A percentile compares a stretch with the other conserved stretches of the same genome.
phyloP scores from a whole-genome alignment of 1,140 invertebrate genomes.

The Cecropterus lyciades region DNA sequence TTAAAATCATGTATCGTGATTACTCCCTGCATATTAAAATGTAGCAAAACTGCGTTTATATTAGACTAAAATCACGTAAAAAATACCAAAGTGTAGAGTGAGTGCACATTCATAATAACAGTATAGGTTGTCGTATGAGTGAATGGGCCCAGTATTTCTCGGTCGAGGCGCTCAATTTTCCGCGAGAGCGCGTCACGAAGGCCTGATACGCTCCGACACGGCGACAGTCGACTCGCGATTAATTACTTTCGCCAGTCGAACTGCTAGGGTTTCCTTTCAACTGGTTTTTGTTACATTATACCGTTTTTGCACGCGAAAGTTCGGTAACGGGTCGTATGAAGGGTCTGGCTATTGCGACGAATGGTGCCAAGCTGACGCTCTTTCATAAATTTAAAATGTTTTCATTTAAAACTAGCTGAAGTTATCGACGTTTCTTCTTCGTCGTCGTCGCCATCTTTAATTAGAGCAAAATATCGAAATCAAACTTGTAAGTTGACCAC shows the following conservation, averaged over 20 bases:
- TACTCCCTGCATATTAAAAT: too few relatives aligned
- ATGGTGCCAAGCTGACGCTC: constrained; percentile 27
- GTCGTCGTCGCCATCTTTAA: too few relatives aligned
- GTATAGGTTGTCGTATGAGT: constrained; percentile 24
- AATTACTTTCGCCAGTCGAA: constrained; percentile 75
- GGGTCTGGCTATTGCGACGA: constrained; percentile 36
- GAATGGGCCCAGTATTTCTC: constrained; percentile 29
- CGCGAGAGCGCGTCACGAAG: constrained; percentile 49
- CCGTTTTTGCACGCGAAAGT: constrained; percentile 67
- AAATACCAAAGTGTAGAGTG: background rate
- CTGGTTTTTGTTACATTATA: constrained; percentile 61
- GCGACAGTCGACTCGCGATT: constrained; percentile 70
- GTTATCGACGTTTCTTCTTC: too few relatives aligned
- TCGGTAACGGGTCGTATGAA: constrained; percentile 51
- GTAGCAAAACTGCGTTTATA: too few relatives aligned
- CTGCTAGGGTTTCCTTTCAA: constrained; percentile 70
- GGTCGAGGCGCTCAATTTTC: constrained; percentile 59
- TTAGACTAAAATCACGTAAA: too few relatives aligned
- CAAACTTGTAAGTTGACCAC: too few relatives aligned
- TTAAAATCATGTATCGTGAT: too few relatives aligned
- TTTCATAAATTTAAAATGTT: constrained; percentile 1
- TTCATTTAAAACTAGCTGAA: too few relatives aligned
- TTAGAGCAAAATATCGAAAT: too few relatives aligned
- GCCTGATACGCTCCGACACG: constrained; percentile 68
- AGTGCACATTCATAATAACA: constrained; percentile 10